phyloP scores from a whole-genome alignment of 2,797 vertebrate genomes.

The Alcedo quadribrachys region DNA sequence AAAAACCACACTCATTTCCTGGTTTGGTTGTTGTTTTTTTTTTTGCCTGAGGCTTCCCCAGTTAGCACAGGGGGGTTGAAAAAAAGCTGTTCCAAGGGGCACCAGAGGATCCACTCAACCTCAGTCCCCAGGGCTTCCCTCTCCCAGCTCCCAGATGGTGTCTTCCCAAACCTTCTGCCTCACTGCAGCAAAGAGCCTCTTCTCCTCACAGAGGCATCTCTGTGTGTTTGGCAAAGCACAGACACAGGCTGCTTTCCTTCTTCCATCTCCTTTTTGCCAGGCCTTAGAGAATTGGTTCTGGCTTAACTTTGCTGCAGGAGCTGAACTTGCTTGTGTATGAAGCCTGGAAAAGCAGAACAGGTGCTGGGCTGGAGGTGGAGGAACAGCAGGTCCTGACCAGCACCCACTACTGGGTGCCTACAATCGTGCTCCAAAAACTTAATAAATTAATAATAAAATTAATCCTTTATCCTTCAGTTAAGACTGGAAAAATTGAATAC shows the following conservation, averaged over 20 bases:
- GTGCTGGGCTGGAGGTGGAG: neutral
- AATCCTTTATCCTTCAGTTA: neutral
- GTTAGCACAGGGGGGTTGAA: neutral
- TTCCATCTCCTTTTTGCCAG: neutral
- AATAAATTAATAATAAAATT: neutral
- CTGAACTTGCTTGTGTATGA: neutral
- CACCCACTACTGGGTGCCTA: neutral
- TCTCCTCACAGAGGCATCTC: neutral
- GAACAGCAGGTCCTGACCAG: neutral
- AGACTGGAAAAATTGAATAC: neutral
- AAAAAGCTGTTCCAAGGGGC: neutral
- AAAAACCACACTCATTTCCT: neutral
- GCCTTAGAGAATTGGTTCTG: neutral
- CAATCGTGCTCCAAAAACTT: neutral
- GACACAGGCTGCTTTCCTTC: neutral
- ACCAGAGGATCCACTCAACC: neutral
- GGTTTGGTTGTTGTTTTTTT: neutral
- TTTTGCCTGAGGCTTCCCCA: neutral
- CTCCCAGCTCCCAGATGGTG: conserved; percentile 30
- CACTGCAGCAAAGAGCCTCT: neutral
- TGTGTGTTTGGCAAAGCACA: neutral
- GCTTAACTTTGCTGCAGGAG: neutral
- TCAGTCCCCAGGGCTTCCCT: neutral
- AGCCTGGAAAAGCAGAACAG: neutral
- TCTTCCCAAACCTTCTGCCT: conserved; percentile 44